Conservation (phyloP, 1,140 invertebrate species). For the Drosophila micromelanica region DNA sequence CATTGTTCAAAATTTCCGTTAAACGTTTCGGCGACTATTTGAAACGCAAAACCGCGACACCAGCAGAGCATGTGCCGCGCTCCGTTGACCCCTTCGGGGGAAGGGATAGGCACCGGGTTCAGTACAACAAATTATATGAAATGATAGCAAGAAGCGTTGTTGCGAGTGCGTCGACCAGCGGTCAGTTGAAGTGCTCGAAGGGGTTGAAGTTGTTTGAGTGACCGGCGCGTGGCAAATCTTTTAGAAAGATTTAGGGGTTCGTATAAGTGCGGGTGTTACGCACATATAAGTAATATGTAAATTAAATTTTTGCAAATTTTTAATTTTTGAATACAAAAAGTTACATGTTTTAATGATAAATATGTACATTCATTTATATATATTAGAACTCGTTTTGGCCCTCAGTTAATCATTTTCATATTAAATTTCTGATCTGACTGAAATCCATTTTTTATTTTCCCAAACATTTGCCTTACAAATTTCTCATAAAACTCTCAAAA, state of each 20-base stretch:
- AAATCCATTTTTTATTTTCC: conserved; percentile 43
- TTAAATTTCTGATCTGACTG: conserved; percentile 41
- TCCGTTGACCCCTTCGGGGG: conserved; percentile 50
- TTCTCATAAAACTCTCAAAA: conserved; percentile 43
- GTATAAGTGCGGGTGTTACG: conserved; percentile 3
- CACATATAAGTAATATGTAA: too few species aligned
- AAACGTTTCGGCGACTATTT: conserved; percentile 34
- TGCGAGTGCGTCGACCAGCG: conserved; percentile 42
- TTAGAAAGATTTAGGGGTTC: conserved; percentile 5
- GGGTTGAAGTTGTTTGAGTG: conserved; percentile 53
- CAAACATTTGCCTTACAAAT: conserved; percentile 23
- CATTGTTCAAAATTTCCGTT: conserved; percentile 49
- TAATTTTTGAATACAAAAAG: too few species aligned
- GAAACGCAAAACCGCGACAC: conserved; percentile 35
- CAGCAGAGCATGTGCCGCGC: conserved; percentile 45
- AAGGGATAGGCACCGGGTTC: conserved; percentile 1
- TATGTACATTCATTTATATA: too few species aligned
- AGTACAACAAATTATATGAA: conserved; percentile 48
- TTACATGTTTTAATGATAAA: too few species aligned
- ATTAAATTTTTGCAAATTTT: too few species aligned
- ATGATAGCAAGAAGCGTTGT: conserved; percentile 22
- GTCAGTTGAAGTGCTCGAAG: conserved; percentile 58
- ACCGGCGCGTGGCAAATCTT: conserved; percentile 15
- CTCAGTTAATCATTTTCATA: conserved; percentile 13
- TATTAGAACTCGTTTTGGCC: too few species aligned